Evolutionary conservation across 2,797 vertebrate species (phyloP), one percentile per base, ranked within the genome.

Genomic region (Sciurus vulgaris): DNA sequence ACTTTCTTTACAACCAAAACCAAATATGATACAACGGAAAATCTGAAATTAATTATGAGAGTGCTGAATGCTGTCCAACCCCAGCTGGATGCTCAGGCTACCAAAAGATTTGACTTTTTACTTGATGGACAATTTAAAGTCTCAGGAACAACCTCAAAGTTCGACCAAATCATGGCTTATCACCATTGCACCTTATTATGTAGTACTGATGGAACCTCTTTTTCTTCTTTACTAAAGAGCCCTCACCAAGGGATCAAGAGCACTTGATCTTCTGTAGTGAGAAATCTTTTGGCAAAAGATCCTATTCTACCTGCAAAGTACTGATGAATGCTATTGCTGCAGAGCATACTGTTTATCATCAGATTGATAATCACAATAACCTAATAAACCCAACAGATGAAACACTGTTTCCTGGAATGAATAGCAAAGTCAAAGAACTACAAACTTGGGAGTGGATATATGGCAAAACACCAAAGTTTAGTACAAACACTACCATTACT

Each of bases 171-270:
- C 30, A 96, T 98, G 8, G 99, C 99, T 20, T 99, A 99, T 97
- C 99, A 99, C 96, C 99, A 99, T 69, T 99, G 99, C 93, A 99
- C 99, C 0, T 97, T 99, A 89, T 98, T 99, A 1, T 99, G 99
- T 94, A 98, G 98, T 0, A 97, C 99, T 0, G 98, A 99, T 73
- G 97, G 98, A 83, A 87, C 97, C 18, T 22, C 99, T 92, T 98
- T 99, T 84, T 98, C 99, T 0, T 92, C 98, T 0, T 94, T 99
- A 73, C 98, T 99, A 12, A 98, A 98, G 89, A 99, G 99, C 67
- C 98, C 99, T 15, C 99, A 98, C 18, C 97, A 97, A 8, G 99
- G 99, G 14, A 98, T 99, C 96, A 98, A 96, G 44, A 99, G 99
- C 10, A 98, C 44, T 47, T 47, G 44, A 41, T 99, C 99, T 73